Evolutionary conservation across 2,797 vertebrate species (phyloP), one percentile per base, ranked within the genome.

Genomic region (Chaenodraco wilsoni): DNA sequence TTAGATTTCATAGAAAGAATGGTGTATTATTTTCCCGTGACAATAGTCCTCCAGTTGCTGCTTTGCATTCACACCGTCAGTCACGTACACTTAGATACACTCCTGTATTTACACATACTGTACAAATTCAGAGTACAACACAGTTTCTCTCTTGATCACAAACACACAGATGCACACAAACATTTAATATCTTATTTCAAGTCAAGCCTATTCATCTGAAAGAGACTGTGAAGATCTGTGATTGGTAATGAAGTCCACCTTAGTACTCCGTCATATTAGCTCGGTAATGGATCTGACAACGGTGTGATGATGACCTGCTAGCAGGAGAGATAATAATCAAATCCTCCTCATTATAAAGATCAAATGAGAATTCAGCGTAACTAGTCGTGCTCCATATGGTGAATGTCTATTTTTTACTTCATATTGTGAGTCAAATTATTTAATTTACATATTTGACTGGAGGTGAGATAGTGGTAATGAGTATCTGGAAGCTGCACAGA

Each of bases 361-460:
- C 76, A 84, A 87, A 83, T 74, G 41, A 84, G 70, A 82, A 57
- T 50, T 80, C 31, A 0, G 41, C 65, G 69, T 54, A 41, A 72
- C 37, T 49, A 15, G 9, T 57, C 43, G 55, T 70, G 52, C 41
- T 58, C 58, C 33, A 64, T 48, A 33, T 63, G 63, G 57, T 51
- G 76, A 63, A 65, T 78, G 44, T 72, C 48, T 84, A 81, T 82
- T 81, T 82, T 84, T 63, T 55, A 69, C 14, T 72, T 82, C 69
- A 69, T 65, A 78, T 60, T 59, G 43, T 64, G 62, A 86, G 49
- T 76, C 45, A 66, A 79, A 87, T 81, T 40, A 76, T 78, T 81
- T 80, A 9, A 84, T 90, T 89, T 86, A 70, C 68, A 84, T 76
- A 84, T 89, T 80, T 84, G 72, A 86, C 80, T 83, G 63, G 48